Percentiles rank a stretch among this genome's conserved stretches.
Conservation (phyloP, 1,140 invertebrate genomes). For the Scylla paramamosain region DNA sequence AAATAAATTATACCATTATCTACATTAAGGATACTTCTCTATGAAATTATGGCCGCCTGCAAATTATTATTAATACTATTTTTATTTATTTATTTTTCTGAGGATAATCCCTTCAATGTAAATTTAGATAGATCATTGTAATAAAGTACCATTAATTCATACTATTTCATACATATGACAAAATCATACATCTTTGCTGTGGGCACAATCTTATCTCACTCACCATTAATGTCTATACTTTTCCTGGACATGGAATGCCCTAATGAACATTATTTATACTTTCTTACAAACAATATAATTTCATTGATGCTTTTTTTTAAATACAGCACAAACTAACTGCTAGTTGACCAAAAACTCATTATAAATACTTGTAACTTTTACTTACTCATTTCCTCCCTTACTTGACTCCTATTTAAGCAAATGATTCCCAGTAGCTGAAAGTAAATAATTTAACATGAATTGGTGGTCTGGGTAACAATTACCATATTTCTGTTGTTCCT, state of each 20-base stretch:
- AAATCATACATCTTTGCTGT: too few species aligned
- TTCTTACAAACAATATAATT: not conserved
- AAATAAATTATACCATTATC: not conserved
- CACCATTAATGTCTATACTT: too few species aligned
- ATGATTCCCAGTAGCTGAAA: slow-evolving; percentile 62
- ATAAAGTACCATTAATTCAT: too few species aligned
- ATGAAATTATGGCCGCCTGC: too few species aligned
- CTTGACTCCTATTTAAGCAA: slow-evolving; percentile 51
- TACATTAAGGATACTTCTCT: too few species aligned
- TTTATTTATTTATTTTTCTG: too few species aligned
- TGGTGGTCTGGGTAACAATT: not conserved
- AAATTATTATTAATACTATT: too few species aligned
- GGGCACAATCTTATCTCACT: too few species aligned
- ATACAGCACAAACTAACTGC: not conserved
- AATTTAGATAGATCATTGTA: too few species aligned
- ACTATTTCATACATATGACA: too few species aligned
- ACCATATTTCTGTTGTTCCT: not conserved
- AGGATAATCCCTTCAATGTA: too few species aligned
- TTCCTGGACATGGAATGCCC: not conserved
- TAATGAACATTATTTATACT: not conserved
- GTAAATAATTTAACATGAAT: slow-evolving; percentile 19
- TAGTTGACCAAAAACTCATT: not conserved
- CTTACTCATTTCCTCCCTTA: slow-evolving; percentile 37
- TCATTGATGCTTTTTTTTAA: not conserved
- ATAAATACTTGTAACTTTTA: not conserved